Conservation (phyloP, 1,140 invertebrate species). For the Zaprionus tsacasi region DNA sequence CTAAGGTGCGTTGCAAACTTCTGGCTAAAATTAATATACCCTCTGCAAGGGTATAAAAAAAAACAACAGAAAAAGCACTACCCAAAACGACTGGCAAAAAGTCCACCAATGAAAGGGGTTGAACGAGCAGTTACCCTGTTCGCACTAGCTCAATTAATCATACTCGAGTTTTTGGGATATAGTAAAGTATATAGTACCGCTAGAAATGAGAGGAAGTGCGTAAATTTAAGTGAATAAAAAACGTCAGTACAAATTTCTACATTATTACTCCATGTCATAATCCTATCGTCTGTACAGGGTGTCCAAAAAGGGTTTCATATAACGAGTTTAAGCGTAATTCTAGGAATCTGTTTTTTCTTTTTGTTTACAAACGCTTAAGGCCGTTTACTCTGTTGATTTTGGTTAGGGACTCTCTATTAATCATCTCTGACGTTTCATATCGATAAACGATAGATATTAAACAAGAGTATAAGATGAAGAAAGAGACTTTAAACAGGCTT, state of each 20-base stretch:
- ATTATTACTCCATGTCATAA: not conserved
- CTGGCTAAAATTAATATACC: too few relatives aligned
- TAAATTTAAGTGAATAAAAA: not conserved
- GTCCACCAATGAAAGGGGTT: not conserved
- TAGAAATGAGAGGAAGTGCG: not conserved
- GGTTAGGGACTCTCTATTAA: slow-evolving; percentile 34
- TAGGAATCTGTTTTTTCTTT: slow-evolving; percentile 28
- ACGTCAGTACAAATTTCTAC: not conserved
- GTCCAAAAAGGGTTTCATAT: not conserved
- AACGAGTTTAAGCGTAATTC: slow-evolving; percentile 17
- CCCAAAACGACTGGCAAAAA: slow-evolving; percentile 19
- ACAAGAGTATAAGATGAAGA: not conserved
- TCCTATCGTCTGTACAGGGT: not conserved
- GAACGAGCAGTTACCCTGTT: slow-evolving; percentile 14
- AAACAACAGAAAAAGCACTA: slow-evolving; percentile 12
- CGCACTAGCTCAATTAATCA: not conserved
- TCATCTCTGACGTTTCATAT: slow-evolving; percentile 21
- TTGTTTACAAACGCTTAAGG: slow-evolving; percentile 13
- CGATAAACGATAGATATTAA: slow-evolving; percentile 28
- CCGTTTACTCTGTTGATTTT: slow-evolving; percentile 28
- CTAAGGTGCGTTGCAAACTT: too few relatives aligned
- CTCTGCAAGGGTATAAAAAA: too few relatives aligned
- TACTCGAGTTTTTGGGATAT: not conserved
- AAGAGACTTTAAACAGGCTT: slow-evolving; percentile 22
- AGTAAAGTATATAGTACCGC: not conserved